Percentiles rank a stretch among this genome's conserved stretches.
phyloP scores from a whole-genome alignment of 2,888 invertebrate genomes.

The Volucella inflata region DNA sequence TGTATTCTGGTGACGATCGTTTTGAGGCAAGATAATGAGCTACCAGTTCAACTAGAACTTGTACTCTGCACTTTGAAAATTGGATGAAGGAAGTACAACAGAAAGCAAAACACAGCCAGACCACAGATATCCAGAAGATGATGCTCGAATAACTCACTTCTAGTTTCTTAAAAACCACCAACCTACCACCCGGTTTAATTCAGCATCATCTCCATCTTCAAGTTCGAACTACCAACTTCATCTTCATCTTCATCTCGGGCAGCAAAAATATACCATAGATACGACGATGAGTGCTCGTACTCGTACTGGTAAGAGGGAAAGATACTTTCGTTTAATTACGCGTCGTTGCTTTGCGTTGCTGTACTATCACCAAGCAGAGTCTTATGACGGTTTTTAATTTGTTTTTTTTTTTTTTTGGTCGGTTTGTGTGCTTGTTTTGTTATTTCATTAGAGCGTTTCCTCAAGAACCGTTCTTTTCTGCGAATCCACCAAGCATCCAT shows the following conservation, averaged over 20 bases:
- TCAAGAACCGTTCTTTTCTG: conserved; percentile 70
- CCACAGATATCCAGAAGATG: neutral
- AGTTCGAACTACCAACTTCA: conserved; percentile 9
- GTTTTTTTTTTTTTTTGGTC: conserved; percentile 17
- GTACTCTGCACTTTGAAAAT: conserved; percentile 29
- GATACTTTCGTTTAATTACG: conserved; percentile 75
- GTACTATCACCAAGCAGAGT: no score
- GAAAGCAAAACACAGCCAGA: conserved; percentile 1
- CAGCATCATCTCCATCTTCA: no score
- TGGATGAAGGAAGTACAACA: conserved; percentile 5
- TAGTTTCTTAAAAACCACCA: conserved; percentile 25
- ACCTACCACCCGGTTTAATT: neutral
- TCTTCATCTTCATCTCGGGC: conserved; percentile 10
- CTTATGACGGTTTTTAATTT: no score
- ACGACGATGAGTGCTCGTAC: neutral
- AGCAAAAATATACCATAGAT: conserved; percentile 23
- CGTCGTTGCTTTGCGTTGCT: conserved; percentile 3
- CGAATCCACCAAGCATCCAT: conserved; percentile 28
- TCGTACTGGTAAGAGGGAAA: conserved; percentile 34
- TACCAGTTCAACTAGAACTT: no score
- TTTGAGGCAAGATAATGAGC: no score
- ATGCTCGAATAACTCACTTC: conserved; percentile 41
- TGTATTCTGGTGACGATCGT: conserved; percentile 1
- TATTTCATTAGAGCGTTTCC: conserved; percentile 67
- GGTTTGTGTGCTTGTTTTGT: conserved; percentile 46